Evolutionary conservation across 2,888 invertebrate genomes (phyloP), one percentile per base, ranked within the genome.

Genomic region (Andrena dorsata): DNA sequence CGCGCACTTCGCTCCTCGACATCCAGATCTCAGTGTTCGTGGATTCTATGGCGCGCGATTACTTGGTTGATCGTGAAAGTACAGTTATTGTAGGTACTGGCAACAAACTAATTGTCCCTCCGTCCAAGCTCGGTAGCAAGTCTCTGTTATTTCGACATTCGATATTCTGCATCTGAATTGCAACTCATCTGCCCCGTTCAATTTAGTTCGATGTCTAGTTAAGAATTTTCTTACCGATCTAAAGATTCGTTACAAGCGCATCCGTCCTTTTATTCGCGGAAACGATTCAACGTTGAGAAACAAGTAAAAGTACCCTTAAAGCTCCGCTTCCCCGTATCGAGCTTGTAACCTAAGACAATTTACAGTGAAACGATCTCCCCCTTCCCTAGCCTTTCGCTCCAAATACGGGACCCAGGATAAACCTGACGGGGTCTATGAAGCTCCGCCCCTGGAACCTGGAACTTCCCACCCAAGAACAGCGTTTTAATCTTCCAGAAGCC

Each of bases 381-480:
- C 49, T n/a, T 20, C 7, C 56, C 32, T 10, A 20, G 16, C 2
- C 13, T 28, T 61, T 3, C 60, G n/a, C 2, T 1, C 7, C 16
- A n/a, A 26, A 53, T 20, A 73, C 8, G 30, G n/a, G n/a, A 3
- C 49, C 26, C 53, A 41, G 53, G 41, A 63, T 47, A 32, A 53
- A 64, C 41, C 49, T 58, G 30, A 61, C 28, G 23, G 28, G 51
- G 47, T 68, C 28, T 2, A 7, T 5, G 28, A 78, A 51, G 68
- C 75, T 61, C 81, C 84, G 86, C 81, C 87, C 87, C 71, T 70
- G 61, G 63, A 76, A 76, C 87, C 65, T 68, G 61, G 60, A 76
- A 78, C 87, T 72, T 76, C 65, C 78, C 80, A 74, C 35, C 76
- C 30, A 61, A 72, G 70, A 75, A 82, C 77, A 56, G n/a, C 73